Conservation (phyloP, 1,140 invertebrate species). For the Drosophila sulfurigaster region DNA sequence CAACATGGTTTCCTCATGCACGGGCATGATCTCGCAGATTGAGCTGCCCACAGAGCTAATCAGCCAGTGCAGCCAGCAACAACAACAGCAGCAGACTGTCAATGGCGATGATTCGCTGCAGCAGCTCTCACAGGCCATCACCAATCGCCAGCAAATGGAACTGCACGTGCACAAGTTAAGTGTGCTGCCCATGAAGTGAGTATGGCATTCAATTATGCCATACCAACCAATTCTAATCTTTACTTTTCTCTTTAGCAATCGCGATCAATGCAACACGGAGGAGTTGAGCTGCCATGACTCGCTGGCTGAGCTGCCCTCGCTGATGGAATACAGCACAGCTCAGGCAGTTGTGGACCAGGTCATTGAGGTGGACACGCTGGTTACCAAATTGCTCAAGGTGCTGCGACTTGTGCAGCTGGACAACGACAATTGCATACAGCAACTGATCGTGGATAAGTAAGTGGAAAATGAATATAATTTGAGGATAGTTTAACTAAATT, state of each 20-base stretch:
- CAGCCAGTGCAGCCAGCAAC: slow-evolving; percentile 67
- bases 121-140: slow-evolving; percentile 88
- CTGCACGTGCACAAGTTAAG: slow-evolving; percentile 67
- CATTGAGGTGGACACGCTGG: slow-evolving; percentile 90
- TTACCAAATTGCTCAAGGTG: slow-evolving; percentile 91
- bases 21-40: slow-evolving; percentile 82
- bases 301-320: slow-evolving; percentile 84
- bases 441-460: slow-evolving; percentile 86
- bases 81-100: slow-evolving; percentile 31
- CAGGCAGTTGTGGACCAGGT: slow-evolving; percentile 89
- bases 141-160: slow-evolving; percentile 86
- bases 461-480: slow-evolving; percentile 41
- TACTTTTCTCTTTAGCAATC: slow-evolving; percentile 40
- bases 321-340: slow-evolving; percentile 84
- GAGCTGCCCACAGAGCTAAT: slow-evolving; percentile 80
- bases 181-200: slow-evolving; percentile 71
- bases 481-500: background rate
- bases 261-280: slow-evolving; percentile 80
- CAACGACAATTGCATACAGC: slow-evolving; percentile 88
- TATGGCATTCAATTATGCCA: background rate
- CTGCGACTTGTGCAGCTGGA: slow-evolving; percentile 90
- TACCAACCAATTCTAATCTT: background rate
- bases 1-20: slow-evolving; percentile 88
- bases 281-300: slow-evolving; percentile 83
- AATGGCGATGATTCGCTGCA: slow-evolving; percentile 88